Evolutionary conservation across 2,888 invertebrate species (phyloP).

Genomic region (Ophioninae sp.): DNA sequence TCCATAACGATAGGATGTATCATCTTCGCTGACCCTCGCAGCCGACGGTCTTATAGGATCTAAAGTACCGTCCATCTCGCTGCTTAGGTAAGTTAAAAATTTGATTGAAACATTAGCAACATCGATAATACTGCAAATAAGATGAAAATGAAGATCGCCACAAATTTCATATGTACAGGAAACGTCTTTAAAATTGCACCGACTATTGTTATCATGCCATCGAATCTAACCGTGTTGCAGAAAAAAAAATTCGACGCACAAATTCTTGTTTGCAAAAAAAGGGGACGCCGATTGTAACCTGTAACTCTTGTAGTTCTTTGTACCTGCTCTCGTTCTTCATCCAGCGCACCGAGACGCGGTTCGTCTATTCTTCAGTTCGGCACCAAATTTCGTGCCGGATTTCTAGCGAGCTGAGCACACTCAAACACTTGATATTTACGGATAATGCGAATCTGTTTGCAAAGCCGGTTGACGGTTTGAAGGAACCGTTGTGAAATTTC

Average conservation of each 20-base stretch:
- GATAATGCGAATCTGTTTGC: neutral
- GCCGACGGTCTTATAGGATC: conserved; percentile 68
- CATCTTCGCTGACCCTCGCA: conserved; percentile 48
- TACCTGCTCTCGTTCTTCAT: conserved; percentile 1
- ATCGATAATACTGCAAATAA: neutral
- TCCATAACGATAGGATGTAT: conserved; percentile 75
- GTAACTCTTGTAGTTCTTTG: neutral
- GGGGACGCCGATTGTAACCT: conserved; percentile 12
- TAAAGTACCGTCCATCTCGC: conserved; percentile 70
- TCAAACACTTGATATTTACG: neutral
- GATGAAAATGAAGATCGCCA: neutral
- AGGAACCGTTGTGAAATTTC: conserved; percentile 3
- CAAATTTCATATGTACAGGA: neutral
- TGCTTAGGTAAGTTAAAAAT: neutral
- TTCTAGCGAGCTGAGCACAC: neutral
- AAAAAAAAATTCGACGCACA: conserved; percentile 7
- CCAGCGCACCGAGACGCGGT: neutral
- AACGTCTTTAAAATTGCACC: neutral
- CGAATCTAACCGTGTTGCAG: neutral
- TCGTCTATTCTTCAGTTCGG: neutral
- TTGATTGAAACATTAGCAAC: no score
- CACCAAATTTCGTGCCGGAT: neutral
- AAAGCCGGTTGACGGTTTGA: neutral
- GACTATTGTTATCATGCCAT: neutral
- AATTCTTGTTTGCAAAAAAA: neutral